These are phyloP conservation scores for Omphaloscelis lunosa DNA, from an alignment of 2,888 invertebrate genomes.

Conservation along the genomic window DNA sequence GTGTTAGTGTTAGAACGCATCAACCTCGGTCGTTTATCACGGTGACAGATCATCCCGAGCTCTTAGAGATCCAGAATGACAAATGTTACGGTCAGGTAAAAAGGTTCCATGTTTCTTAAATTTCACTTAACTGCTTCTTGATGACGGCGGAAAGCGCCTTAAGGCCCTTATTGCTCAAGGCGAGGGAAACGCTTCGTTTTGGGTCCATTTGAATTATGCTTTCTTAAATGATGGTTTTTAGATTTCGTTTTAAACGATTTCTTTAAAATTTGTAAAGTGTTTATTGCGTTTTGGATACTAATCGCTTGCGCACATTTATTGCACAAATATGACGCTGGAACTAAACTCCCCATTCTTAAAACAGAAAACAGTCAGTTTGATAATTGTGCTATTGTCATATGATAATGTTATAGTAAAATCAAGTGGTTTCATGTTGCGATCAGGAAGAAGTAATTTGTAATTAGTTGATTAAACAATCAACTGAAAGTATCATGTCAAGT, in stretches of 20 bases:
- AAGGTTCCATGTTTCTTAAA: slow-evolving; percentile 77
- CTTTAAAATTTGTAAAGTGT: neutral
- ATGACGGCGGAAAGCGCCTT: slow-evolving; percentile 48
- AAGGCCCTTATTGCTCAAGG: slow-evolving; percentile 30
- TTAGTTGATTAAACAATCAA: neutral
- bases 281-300: neutral
- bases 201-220: neutral
- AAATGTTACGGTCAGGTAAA: slow-evolving; percentile 88
- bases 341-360: neutral
- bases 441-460: neutral
- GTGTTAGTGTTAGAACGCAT: slow-evolving; percentile 67
- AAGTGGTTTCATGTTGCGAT: neutral
- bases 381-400: neutral
- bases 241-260: no score
- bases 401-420: neutral
- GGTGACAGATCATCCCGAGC: slow-evolving; percentile 84
- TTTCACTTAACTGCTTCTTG: slow-evolving; percentile 78
- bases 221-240: neutral
- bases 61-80: slow-evolving; percentile 80
- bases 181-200: neutral
- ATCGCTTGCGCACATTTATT: neutral
- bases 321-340: neutral
- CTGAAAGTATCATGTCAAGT: no score
- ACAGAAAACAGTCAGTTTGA: no score
- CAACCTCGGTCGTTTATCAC: slow-evolving; percentile 84